phyloP scores from a whole-genome alignment of 2,888 invertebrate genomes.

The Eristalis tenax region DNA sequence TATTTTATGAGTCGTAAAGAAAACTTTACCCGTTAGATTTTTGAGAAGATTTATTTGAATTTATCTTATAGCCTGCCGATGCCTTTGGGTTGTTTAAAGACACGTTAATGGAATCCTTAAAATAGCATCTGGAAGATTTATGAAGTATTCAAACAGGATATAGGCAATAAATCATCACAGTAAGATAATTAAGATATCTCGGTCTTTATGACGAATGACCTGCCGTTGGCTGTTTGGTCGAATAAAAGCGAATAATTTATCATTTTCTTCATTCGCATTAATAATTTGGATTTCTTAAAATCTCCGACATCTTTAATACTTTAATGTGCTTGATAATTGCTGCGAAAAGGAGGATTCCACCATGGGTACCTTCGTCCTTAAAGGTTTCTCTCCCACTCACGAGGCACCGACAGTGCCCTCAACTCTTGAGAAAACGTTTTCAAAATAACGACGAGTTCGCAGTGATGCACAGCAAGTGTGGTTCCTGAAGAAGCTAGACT shows the following conservation, averaged over 20 bases:
- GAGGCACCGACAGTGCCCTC: too few species aligned
- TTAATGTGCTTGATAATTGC: too few species aligned
- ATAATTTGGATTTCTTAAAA: too few species aligned
- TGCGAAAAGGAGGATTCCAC: too few species aligned
- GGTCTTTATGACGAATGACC: not conserved
- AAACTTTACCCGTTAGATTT: not conserved
- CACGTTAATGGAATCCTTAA: not conserved
- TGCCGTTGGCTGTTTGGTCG: not conserved
- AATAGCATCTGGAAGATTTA: not conserved
- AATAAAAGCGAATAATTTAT: not conserved
- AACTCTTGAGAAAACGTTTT: too few species aligned
- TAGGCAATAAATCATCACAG: not conserved
- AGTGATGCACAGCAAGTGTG: too few species aligned
- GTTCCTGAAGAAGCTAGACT: too few species aligned
- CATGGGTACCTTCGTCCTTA: too few species aligned
- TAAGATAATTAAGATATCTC: not conserved
- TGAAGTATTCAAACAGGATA: not conserved
- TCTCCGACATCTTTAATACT: too few species aligned
- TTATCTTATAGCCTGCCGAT: not conserved
- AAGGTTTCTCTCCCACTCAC: too few species aligned
- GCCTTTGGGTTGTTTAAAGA: not conserved
- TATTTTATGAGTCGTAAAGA: not conserved
- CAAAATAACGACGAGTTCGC: too few species aligned
- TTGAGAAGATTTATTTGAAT: not conserved
- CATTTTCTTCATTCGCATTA: not conserved